Base-by-base conservation (phyloP, 2,113 vertebrate genomes). In the Pelmatolapia mariae region DNA sequence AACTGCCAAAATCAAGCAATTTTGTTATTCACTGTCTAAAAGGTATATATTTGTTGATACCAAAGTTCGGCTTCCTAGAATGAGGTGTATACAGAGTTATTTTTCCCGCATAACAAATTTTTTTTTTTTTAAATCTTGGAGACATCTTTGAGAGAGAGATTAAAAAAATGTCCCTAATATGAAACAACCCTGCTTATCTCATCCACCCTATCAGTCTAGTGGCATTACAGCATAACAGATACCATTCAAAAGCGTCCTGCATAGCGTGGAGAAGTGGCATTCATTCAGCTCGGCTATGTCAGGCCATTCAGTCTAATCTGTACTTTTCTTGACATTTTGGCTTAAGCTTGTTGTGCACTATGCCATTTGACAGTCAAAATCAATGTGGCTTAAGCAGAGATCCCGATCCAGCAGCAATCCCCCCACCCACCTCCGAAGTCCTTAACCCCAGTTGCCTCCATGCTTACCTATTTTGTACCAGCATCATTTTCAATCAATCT, bases 341-440 rank as follows among this genome's bases (percentile, higher is more conserved):
- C 84, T 86, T 86, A 61, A 26, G 80, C 56, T 71, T 88, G 87
- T 93, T 93, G 80, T 85, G 88, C 68, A 36, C 79, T 76, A 24
- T 31, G 52, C 59, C 63, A 89, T 95, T 95, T 94, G 91, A 94
- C 93, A 91, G 90, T 94, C 90, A 83, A 91, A 95, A 96, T 95
- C 94, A 87, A 93, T 96, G 94, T 33, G 87, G 87, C 90, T 95
- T 93, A 94, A 92, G 89, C n/a, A 83, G 86, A 86, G 26, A 83
- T 90, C 81, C 87, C 53, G 80, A 90, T 92, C 92, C 78, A 86
- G 68, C 87, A 86, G 91, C 89, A 82, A 80, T 85, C 57, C 33
- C 52, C 19, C 4, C n/a, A 3, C 88, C 53, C 11, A 6, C 26
- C 71, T 81, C 63, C 12, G 11, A 53, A 83, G 45, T 50, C 80